Evolutionary conservation across 2,113 vertebrate genomes (phyloP).

Genomic region (Orthonyx spaldingii): DNA sequence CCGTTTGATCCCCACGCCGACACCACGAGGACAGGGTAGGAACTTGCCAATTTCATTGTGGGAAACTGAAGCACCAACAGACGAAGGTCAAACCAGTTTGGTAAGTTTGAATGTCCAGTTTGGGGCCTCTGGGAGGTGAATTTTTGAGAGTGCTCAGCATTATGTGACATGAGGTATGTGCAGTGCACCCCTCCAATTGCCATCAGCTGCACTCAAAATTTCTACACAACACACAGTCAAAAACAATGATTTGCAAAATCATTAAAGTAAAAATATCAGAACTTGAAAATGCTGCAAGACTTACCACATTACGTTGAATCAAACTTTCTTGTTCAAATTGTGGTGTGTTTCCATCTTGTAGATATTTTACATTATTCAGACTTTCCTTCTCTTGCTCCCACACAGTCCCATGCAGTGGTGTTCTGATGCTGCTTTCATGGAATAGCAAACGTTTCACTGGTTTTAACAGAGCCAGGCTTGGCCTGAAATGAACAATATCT

Average conservation of each 20-base stretch:
- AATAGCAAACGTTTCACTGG: background rate
- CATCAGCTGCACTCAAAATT: background rate
- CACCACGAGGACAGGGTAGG: background rate
- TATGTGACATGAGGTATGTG: fast-evolving
- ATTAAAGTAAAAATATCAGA: background rate
- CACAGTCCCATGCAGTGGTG: background rate
- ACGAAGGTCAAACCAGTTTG: background rate
- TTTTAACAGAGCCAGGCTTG: background rate
- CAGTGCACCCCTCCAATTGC: background rate
- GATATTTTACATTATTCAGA: background rate
- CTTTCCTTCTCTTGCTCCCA: background rate
- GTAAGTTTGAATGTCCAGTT: background rate
- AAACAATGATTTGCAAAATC: background rate
- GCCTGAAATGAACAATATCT: background rate
- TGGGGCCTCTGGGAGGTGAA: background rate
- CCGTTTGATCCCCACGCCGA: background rate
- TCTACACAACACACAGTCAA: background rate
- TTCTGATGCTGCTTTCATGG: background rate
- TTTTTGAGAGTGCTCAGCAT: background rate
- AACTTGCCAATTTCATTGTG: background rate
- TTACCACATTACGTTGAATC: background rate
- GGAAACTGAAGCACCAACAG: background rate
- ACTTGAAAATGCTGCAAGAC: background rate
- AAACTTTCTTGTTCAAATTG: background rate
- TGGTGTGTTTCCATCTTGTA: background rate